phyloP scores from a whole-genome alignment of 1,140 invertebrate species.

The Nymphalis io region DNA sequence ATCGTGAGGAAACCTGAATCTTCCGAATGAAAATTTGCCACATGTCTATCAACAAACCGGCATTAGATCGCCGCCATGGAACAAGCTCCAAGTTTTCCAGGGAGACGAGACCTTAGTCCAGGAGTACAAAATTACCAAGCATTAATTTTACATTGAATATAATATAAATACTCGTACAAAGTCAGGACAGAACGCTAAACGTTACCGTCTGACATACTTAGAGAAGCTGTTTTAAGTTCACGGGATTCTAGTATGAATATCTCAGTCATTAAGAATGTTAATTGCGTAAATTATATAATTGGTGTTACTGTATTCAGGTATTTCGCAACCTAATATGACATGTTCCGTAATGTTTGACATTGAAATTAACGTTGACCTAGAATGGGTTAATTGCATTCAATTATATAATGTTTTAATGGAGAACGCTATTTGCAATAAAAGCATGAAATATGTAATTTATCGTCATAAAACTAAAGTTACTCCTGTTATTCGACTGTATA shows the following conservation, averaged over 20 bases:
- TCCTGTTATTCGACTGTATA: too few relatives aligned
- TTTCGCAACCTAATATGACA: neutral
- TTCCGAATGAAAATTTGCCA: too few relatives aligned
- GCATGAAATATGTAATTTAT: neutral
- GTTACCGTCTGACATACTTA: neutral
- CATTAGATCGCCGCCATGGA: too few relatives aligned
- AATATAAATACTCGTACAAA: neutral
- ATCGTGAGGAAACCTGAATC: too few relatives aligned
- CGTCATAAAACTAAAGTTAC: neutral
- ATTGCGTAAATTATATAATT: neutral
- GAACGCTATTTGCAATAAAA: neutral
- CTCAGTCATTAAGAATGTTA: neutral
- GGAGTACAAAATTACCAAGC: too few relatives aligned
- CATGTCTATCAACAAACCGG: too few relatives aligned
- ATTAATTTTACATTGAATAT: neutral
- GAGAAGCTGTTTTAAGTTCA: neutral
- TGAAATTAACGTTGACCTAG: conserved; percentile 1
- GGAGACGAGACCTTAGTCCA: too few relatives aligned
- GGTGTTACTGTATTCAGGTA: neutral
- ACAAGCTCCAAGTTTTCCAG: too few relatives aligned
- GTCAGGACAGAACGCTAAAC: neutral
- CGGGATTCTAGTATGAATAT: neutral
- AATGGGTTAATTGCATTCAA: conserved; percentile 3
- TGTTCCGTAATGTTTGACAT: conserved; percentile 4
- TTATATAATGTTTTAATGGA: neutral